Base-by-base conservation (phyloP, 2,888 invertebrate species). In the Rotaria socialis region DNA sequence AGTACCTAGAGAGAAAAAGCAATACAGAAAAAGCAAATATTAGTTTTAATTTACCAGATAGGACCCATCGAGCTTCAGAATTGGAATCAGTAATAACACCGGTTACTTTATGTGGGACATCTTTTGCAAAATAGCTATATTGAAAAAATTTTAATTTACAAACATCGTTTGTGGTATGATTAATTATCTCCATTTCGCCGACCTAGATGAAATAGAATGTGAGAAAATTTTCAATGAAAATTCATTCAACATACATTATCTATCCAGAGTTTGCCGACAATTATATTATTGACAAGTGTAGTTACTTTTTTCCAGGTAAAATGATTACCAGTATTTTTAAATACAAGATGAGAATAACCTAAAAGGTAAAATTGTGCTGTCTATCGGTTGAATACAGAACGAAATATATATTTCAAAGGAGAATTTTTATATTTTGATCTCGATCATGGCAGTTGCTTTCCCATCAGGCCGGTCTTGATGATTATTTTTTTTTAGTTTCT, bases 261-360 rank as follows among this genome's bases (percentile, higher is more conserved):
- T 87, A 99, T 96, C 99, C 99, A 99, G 89, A 99, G 93, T 92
- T 96, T 96, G 88, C 99, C 99, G 87, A 99, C 97, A 89, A 99
- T 98, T 89, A 99, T 99, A 92, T 99, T 99, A 93, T 99, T 98
- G 85, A 99, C 97, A 10, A 97, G 98, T 47, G 98, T 99, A 43
- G 97, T 97, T 86, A 98, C 93, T 93, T 99, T 99, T 89, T 96
- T 94, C 97, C 98, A 99, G 14, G 96, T 95, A 92, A 96, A 99
- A 90, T 96, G 96, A 91, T 95, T 95, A 16, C 91, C 91, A 41
- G 90, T 89, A 86, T 90, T 91, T 86, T 89, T 90, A 90, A 94
- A 94, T 80, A 92, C 90, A 87, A 94, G 90, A 90, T 94, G 94
- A 75, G 93, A 92, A 85, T 80, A 14, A 80, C 80, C 67, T 67